Percentiles rank a stretch among this genome's conserved stretches.
Evolutionary conservation across 2,797 vertebrate genomes (phyloP).

Genomic region (Odontamblyopus rebecca): DNA sequence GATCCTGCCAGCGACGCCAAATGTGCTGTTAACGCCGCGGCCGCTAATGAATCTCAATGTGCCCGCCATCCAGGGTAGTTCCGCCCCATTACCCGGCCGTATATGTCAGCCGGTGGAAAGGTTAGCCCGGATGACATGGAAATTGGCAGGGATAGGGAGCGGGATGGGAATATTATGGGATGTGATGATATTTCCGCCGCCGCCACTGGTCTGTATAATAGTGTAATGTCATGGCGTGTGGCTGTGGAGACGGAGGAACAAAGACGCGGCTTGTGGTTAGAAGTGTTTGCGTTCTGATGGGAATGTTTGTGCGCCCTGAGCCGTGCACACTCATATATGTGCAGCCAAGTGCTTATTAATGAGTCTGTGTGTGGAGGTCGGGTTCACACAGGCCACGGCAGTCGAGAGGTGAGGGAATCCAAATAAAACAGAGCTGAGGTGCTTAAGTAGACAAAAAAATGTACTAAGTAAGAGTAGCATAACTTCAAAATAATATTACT

Average conservation of each 20-base stretch:
- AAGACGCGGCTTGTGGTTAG: slow-evolving; percentile 10
- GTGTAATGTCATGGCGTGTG: slow-evolving; percentile 28
- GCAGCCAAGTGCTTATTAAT: neutral
- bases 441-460: no score
- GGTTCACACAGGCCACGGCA: neutral
- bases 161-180: slow-evolving; percentile 38
- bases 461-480: no score
- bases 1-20: slow-evolving; percentile 52
- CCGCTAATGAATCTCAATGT: slow-evolving; percentile 83
- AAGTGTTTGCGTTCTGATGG: slow-evolving; percentile 11
- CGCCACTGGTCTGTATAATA: slow-evolving; percentile 38
- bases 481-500: no score
- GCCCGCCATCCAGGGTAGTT: slow-evolving; percentile 55
- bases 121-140: slow-evolving; percentile 82
- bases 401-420: neutral
- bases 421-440: neutral
- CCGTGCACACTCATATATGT: neutral
- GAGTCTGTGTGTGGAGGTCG: neutral
- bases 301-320: slow-evolving; percentile 11
- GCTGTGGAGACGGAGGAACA: slow-evolving; percentile 31
- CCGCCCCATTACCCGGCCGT: slow-evolving; percentile 79
- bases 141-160: slow-evolving; percentile 64
- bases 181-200: slow-evolving; percentile 18
- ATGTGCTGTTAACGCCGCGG: slow-evolving; percentile 67
- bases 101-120: slow-evolving; percentile 77